Conservation (phyloP, 2,797 vertebrate genomes). For the Astyanax mexicanus region DNA sequence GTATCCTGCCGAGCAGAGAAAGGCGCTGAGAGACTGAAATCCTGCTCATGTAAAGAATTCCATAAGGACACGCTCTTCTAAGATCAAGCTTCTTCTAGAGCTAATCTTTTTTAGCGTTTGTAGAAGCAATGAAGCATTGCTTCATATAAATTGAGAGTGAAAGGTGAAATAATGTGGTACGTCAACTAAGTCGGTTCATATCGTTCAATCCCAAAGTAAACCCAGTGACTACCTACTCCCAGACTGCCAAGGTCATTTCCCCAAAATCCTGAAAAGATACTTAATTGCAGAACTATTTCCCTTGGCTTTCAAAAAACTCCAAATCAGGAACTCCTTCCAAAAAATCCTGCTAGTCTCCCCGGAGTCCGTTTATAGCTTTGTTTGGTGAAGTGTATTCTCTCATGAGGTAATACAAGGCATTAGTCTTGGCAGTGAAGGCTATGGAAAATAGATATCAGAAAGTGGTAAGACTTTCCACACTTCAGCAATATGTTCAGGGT, state of each 20-base stretch:
- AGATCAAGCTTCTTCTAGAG: slow-evolving; percentile 16
- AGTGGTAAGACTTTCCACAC: slow-evolving; percentile 56
- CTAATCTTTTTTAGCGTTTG: slow-evolving; percentile 8
- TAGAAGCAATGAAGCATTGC: slow-evolving; percentile 11
- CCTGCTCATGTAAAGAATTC: slow-evolving; percentile 20
- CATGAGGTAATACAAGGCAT: slow-evolving; percentile 57
- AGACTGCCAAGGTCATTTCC: slow-evolving; percentile 28
- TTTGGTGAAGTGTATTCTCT: slow-evolving; percentile 56
- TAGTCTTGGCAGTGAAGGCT: slow-evolving; percentile 49
- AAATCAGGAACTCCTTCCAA: slow-evolving; percentile 35
- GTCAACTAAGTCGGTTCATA: slow-evolving; percentile 7
- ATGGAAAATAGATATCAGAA: slow-evolving; percentile 60
- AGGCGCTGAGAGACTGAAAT: slow-evolving; percentile 23
- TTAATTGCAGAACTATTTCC: slow-evolving; percentile 51
- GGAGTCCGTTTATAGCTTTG: slow-evolving; percentile 55
- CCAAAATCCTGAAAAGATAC: slow-evolving; percentile 37
- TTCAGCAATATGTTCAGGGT: slow-evolving; percentile 41
- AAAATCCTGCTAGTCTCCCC: slow-evolving; percentile 37
- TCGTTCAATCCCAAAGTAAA: slow-evolving; percentile 26
- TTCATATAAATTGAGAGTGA: slow-evolving; percentile 17
- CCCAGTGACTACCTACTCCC: slow-evolving; percentile 19
- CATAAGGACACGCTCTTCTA: slow-evolving; percentile 6
- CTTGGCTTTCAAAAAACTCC: slow-evolving; percentile 45
- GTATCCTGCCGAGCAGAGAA: slow-evolving; percentile 38
- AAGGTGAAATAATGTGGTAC: slow-evolving; percentile 26